A percentile compares a stretch with the other conserved stretches of the same genome.
phyloP scores from a whole-genome alignment of 1,140 invertebrate species.

The Drosophila lacertosa region DNA sequence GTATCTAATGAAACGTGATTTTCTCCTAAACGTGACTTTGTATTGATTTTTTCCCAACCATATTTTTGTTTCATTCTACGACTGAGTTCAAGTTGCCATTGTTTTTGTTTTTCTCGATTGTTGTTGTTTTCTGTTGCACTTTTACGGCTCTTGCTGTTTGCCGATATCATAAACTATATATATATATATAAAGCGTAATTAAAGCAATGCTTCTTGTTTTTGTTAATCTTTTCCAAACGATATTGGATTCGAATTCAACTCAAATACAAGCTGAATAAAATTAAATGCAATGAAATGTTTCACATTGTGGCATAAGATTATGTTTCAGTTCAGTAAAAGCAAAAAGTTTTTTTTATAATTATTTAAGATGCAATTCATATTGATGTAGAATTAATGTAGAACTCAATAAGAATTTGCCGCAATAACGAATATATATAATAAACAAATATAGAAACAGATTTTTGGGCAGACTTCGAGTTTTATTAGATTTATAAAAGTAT shows the following conservation, averaged over 20 bases:
- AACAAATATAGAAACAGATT: no score
- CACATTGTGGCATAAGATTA: no score
- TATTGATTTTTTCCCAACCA: constrained; percentile 81
- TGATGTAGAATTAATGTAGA: no score
- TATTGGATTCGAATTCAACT: not conserved
- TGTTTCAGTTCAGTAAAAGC: no score
- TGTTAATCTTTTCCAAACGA: not conserved
- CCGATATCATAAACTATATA: constrained; percentile 53
- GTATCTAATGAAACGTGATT: constrained; percentile 83
- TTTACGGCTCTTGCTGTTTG: constrained; percentile 38
- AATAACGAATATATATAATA: no score
- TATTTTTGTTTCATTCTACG: constrained; percentile 76
- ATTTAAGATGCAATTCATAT: no score
- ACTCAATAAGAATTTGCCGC: no score
- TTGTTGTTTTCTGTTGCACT: constrained; percentile 32
- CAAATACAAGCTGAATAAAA: not conserved
- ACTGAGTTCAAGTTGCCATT: constrained; percentile 53
- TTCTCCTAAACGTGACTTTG: constrained; percentile 83
- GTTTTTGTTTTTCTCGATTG: constrained; percentile 33
- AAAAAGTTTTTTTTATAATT: no score
- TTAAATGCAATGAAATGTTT: not conserved
- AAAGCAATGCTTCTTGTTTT: constrained; percentile 7
- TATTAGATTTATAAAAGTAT: no score
- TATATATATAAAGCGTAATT: constrained; percentile 41
- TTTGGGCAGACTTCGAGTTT: no score